Percentiles rank a stretch among this genome's conserved stretches.
Evolutionary conservation across 1,140 invertebrate species (phyloP).

Genomic region (Aphelenchoides fujianensis): DNA sequence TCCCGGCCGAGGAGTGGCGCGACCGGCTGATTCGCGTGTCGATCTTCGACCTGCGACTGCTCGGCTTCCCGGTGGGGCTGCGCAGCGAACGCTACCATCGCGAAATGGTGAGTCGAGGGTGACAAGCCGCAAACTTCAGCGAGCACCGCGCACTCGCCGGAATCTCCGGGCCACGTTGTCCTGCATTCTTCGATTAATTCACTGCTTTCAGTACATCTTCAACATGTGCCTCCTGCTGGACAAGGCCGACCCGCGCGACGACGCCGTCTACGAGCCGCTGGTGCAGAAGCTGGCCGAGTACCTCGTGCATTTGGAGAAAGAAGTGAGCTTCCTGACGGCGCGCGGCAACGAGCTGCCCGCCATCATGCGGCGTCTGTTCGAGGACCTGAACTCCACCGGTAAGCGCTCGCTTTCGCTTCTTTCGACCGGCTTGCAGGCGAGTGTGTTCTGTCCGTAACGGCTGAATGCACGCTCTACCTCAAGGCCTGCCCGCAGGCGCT

Average conservation of each 20-base stretch:
- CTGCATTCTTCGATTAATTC: too few relatives aligned
- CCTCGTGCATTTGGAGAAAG: conserved; percentile 55
- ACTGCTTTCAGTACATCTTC: too few relatives aligned
- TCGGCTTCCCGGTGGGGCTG: conserved; percentile 56
- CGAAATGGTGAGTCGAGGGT: conserved; percentile 2
- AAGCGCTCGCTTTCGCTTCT: not conserved
- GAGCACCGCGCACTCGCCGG: too few relatives aligned
- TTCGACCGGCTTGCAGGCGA: conserved; percentile 41
- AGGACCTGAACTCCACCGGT: not conserved
- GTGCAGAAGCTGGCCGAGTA: conserved; percentile 61
- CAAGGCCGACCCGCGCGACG: conserved; percentile 31
- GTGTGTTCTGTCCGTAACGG: conserved; percentile 49
- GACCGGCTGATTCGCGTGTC: conserved; percentile 56
- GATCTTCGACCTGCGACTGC: conserved; percentile 54
- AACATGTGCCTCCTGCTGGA: conserved; percentile 59
- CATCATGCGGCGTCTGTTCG: conserved; percentile 3
- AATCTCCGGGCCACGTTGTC: too few relatives aligned
- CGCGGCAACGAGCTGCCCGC: not conserved
- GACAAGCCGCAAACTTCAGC: conserved; percentile 6
- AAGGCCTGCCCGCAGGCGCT: conserved; percentile 56
- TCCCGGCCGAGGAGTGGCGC: conserved; percentile 48
- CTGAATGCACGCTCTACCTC: conserved; percentile 52
- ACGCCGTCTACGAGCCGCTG: conserved; percentile 58
- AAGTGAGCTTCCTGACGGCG: conserved; percentile 8
- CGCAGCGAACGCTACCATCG: conserved; percentile 25